Percentiles rank a stretch among this genome's conserved stretches.
phyloP scores from a whole-genome alignment of 2,113 vertebrate species.

The Zapornia atra region DNA sequence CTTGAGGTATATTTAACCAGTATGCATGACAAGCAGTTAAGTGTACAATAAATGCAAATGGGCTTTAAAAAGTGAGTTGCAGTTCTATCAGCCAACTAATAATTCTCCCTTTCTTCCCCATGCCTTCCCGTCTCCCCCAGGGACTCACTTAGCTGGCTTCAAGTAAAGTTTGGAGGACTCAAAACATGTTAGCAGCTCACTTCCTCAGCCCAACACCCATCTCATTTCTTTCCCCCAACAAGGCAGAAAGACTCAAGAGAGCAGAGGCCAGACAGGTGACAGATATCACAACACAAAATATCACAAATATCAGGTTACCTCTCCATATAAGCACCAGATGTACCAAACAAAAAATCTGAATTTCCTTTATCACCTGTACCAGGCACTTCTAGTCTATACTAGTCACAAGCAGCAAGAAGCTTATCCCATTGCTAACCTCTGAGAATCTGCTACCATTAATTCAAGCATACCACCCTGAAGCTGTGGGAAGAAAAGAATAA shows the following conservation, averaged over 20 bases:
- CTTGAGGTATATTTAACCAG: neutral
- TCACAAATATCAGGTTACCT: neutral
- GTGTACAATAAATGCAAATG: neutral
- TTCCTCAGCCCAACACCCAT: neutral
- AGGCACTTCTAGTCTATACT: neutral
- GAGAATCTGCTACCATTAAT: neutral
- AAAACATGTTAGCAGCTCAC: fast-evolving
- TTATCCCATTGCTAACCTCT: neutral
- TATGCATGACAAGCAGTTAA: fast-evolving
- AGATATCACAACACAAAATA: neutral
- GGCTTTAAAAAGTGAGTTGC: neutral
- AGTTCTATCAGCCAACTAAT: neutral
- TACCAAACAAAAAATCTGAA: neutral
- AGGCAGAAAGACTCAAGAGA: neutral
- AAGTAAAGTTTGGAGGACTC: neutral
- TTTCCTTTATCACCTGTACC: neutral
- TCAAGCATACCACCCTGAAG: neutral
- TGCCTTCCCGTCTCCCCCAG: neutral
- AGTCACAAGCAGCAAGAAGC: neutral
- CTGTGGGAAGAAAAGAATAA: neutral
- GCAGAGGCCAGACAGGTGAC: neutral
- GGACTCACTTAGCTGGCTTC: neutral
- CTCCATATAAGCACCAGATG: neutral
- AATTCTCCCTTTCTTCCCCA: neutral
- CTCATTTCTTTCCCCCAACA: neutral